Evolutionary conservation across 2,888 invertebrate species (phyloP), one percentile per base, ranked within the genome.

Genomic region (Aleiodes leptofemur): DNA sequence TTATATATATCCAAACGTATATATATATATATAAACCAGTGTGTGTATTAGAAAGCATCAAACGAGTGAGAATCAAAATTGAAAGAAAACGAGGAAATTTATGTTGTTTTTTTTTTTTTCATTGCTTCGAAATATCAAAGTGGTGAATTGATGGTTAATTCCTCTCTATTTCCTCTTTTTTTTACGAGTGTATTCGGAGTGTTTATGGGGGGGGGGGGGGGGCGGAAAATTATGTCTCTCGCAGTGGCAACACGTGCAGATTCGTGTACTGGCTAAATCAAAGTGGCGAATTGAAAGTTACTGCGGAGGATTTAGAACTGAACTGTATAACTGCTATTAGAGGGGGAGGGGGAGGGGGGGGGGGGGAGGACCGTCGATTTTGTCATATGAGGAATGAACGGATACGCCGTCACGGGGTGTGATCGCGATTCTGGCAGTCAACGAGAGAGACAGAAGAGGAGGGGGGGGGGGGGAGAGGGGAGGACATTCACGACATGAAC

Each of bases 351-450:
- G n/a, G n/a, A n/a, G n/a, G 16, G 59, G 1, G 16, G 13, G 6
- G 16, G n/a, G 16, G 73, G 73, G 64, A 73, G 72, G 76, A 76
- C 77, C 76, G 80, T 80, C 57, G 81, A 79, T 81, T 81, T 79
- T 83, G 56, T 66, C 56, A 53, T 80, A 86, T 86, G 87, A 88
- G 83, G 83, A 84, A 88, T 86, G 86, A 84, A 85, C 88, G 88
- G 88, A 88, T 84, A 84, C 86, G 84, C 84, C 84, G 87, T 86
- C 86, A 85, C 80, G 76, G 82, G 80, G 78, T 81, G 66, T 82
- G 83, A 81, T 80, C 74, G 77, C 73, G 51, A 56, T 57, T 16
- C 29, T 48, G 61, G 9, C 56, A 59, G 56, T 56, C 43, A 38
- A 38, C 38, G 43, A 11, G 43, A 11, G 43, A 43, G 43, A 43